Base-by-base conservation (phyloP, 2,888 invertebrate species). In the Blera fallax region DNA sequence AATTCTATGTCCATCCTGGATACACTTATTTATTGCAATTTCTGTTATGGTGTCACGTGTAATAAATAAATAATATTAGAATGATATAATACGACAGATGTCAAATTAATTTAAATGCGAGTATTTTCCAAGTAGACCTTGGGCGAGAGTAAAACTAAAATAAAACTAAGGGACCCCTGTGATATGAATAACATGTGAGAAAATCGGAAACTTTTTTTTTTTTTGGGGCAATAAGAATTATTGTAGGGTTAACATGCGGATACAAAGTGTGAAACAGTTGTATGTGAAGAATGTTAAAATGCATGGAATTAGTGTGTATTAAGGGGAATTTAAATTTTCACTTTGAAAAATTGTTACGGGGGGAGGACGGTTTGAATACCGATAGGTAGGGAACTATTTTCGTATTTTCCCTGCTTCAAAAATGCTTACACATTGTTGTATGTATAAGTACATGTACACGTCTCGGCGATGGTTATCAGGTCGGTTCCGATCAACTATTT, bases 71-170 rank as follows among this genome's bases (percentile, higher is more conserved):
- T 52, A 16, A 58, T 70, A 32, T 56, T 56, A n/a, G n/a, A 48
- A 48, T 48, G 56, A 76, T 29, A 56, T 40, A 58, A 48, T 21
- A 37, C 11, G 58, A 67, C 56, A 67, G 76, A 67, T 58, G 76
- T 76, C 76, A 76, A 58, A 76, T 56, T 58, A 58, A 67, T 76
- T 76, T 29, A 64, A 52, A 62, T n/a, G n/a, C n/a, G n/a, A n/a
- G n/a, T 73, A 54, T 60, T 11, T 32, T 54, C 11, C 6, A 72
- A 60, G 24, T 21, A 29, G 21, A 11, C 10, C 21, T 29, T 1
- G 29, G 29, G 40, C 1, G 32, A 29, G 21, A 18, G 29, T 10
- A 43, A 29, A 10, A 14, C 18, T 29, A 64, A 18, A 64, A 64
- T 32, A 62, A 45, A 40, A 45, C 32, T 32, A 7, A 21, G 29